Evolutionary conservation across 1,140 invertebrate species (phyloP).

Genomic region (Sycophila sp.): DNA sequence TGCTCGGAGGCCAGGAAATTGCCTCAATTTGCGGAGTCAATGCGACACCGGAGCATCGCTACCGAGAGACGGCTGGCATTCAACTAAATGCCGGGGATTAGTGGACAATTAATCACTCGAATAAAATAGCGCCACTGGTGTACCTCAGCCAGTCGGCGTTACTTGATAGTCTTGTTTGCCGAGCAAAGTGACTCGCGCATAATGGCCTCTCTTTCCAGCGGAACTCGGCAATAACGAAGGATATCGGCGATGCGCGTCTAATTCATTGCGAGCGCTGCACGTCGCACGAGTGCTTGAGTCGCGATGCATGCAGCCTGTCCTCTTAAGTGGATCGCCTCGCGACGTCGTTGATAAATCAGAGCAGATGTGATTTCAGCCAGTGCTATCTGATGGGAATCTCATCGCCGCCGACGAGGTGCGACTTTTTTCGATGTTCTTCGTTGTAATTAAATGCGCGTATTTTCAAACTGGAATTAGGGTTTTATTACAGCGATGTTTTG

Average conservation of each 20-base stretch:
- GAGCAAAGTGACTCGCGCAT: neutral
- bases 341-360: conserved; percentile 18
- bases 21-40: neutral
- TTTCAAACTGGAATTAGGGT: no score
- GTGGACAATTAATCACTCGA: conserved; percentile 24
- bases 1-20: neutral
- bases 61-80: no score
- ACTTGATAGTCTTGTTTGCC: conserved; percentile 16
- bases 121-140: neutral
- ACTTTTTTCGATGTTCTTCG: neutral
- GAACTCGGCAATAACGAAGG: neutral
- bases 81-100: neutral
- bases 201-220: neutral
- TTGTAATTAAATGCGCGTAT: neutral
- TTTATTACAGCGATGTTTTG: no score
- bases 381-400: no score
- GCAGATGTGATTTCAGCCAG: no score
- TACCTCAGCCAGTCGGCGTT: neutral
- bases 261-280: conserved; percentile 19
- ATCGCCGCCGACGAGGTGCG: neutral
- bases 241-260: conserved; percentile 2
- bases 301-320: neutral
- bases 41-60: no score
- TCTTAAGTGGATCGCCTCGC: conserved; percentile 18
- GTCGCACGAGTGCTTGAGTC: neutral